A percentile compares a stretch with the other conserved stretches of the same genome.
phyloP scores from a whole-genome alignment of 2,888 invertebrate genomes.

The Melangyna quadrimaculata region DNA sequence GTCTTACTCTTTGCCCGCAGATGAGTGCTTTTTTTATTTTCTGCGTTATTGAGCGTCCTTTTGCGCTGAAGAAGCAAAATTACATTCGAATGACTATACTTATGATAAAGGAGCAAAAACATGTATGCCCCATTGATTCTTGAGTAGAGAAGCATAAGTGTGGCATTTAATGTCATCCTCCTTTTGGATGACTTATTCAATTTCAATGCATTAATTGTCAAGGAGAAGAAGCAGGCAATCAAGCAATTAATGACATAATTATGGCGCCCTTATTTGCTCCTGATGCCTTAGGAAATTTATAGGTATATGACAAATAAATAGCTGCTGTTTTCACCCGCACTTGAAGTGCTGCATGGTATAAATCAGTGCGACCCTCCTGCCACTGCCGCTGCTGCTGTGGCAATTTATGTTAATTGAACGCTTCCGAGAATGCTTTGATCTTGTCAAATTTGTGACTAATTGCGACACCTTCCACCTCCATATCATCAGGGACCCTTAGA shows the following conservation, averaged over 20 bases:
- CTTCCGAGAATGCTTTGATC: constrained; percentile 74
- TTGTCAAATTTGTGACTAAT: constrained; percentile 74
- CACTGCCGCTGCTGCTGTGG: constrained; percentile 25
- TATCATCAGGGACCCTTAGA: background rate
- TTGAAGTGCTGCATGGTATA: constrained; percentile 37
- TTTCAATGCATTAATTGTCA: constrained; percentile 62
- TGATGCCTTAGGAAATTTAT: constrained; percentile 50
- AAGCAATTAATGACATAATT: constrained; percentile 71
- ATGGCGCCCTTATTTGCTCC: constrained; percentile 65
- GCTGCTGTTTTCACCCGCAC: constrained; percentile 53
- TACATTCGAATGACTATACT: constrained; percentile 38
- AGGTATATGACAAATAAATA: background rate
- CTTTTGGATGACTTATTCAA: constrained; percentile 62
- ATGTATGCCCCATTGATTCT: constrained; percentile 24
- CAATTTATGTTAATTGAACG: constrained; percentile 73
- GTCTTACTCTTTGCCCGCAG: constrained; percentile 41
- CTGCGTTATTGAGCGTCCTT: constrained; percentile 14
- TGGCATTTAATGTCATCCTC: constrained; percentile 28
- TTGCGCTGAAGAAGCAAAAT: constrained; percentile 39
- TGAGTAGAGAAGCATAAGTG: constrained; percentile 1
- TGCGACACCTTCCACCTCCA: constrained; percentile 70
- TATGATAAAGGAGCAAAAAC: background rate
- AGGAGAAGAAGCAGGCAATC: constrained; percentile 43
- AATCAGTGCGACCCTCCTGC: constrained; percentile 40
- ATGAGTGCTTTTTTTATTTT: constrained; percentile 39